Percentiles rank a stretch among this genome's conserved stretches.
Evolutionary conservation across 2,797 vertebrate genomes (phyloP).

Genomic region (Smutsia gigantea): DNA sequence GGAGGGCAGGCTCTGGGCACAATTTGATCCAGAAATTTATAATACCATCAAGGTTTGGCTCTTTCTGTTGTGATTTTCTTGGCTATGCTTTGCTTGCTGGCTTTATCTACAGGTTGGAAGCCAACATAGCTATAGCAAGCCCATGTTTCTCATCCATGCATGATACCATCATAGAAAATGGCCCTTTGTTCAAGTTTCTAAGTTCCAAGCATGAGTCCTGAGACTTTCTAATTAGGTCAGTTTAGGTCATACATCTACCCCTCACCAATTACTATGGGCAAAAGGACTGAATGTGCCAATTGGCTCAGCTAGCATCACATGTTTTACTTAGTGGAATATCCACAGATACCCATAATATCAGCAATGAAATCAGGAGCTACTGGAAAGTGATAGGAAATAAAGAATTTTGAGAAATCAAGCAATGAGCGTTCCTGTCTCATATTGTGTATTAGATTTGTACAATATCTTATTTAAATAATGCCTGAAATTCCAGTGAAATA

Average conservation of each 20-base stretch:
- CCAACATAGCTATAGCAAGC: background rate
- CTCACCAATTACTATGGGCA: background rate
- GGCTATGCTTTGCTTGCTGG: constrained; percentile 13
- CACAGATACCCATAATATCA: background rate
- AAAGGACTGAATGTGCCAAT: background rate
- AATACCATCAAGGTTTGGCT: constrained; percentile 31
- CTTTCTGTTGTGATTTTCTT: constrained; percentile 23
- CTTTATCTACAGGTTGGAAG: constrained; percentile 1
- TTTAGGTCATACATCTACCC: background rate
- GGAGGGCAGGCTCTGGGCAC: background rate
- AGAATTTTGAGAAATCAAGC: background rate
- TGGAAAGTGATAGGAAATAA: background rate
- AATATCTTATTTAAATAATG: background rate
- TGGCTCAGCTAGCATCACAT: background rate
- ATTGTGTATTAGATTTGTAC: background rate
- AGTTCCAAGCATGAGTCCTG: background rate
- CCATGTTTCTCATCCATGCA: constrained; percentile 29
- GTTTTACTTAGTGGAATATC: background rate
- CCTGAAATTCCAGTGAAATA: background rate
- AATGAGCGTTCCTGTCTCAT: background rate
- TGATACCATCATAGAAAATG: background rate
- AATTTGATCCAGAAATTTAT: background rate
- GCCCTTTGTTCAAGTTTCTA: background rate
- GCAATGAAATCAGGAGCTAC: background rate
- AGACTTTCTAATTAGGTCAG: background rate